Percentiles rank a stretch among this genome's conserved stretches.
Conservation (phyloP, 35 echinoderm and acorn worm genomes). For the Chiridota heheva region DNA sequence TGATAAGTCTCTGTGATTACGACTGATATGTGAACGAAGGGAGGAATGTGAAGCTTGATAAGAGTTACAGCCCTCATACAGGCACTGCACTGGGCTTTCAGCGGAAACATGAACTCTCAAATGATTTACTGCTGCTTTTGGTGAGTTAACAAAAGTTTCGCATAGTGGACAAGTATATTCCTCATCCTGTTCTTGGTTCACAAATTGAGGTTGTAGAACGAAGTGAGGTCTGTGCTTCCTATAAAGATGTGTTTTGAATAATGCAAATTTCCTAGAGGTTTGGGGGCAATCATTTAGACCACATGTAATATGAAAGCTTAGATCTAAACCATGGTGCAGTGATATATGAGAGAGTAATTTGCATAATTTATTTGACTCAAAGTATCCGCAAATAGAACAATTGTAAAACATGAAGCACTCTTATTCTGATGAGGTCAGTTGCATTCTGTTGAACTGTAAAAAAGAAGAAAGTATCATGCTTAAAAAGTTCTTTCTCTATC, state of each 20-base stretch:
- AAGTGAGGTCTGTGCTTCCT: not conserved
- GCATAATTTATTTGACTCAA: not conserved
- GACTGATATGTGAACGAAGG: not conserved
- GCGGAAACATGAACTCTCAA: not conserved
- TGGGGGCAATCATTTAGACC: slow-evolving; percentile 12
- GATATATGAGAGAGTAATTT: slow-evolving; percentile 17
- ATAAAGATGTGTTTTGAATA: not conserved
- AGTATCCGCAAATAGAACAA: slow-evolving; percentile 28
- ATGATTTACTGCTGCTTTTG: slow-evolving; percentile 18
- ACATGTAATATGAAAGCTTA: slow-evolving; percentile 17
- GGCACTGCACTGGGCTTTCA: not conserved
- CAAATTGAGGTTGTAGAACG: not conserved
- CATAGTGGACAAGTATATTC: not conserved
- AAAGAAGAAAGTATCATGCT: no score
- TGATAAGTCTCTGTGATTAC: not conserved
- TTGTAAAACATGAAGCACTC: slow-evolving; percentile 7
- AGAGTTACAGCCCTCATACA: not conserved
- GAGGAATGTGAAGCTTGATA: not conserved
- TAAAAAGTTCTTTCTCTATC: no score
- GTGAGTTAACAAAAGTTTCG: not conserved
- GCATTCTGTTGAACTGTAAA: no score
- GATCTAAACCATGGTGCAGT: slow-evolving; percentile 6
- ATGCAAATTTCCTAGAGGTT: no score
- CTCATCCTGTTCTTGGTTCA: not conserved
- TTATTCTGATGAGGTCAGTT: no score